Base-by-base conservation (phyloP, 1,140 invertebrate genomes). In the Pectinophora gossypiella region DNA sequence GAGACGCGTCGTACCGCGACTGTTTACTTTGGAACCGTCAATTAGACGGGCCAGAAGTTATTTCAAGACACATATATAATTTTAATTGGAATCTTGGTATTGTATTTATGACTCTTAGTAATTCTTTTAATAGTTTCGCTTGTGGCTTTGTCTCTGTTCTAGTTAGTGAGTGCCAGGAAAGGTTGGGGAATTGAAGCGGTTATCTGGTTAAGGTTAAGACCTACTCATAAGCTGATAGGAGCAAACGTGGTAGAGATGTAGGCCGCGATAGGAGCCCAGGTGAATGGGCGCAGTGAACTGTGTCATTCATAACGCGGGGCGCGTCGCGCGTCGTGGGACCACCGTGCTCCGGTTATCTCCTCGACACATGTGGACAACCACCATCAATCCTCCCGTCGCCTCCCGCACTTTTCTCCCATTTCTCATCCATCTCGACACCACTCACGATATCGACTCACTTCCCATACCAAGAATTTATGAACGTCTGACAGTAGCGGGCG, bases 381-480 rank as follows among this genome's bases (percentile, higher is more conserved):
- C 64, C 78, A 82, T 82, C 75, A 78, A 74, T 80, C 42, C 49
- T 27, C 54, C 55, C 27, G 59, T 61, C 67, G 50, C 63, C 69
- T 63, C 48, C 59, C 58, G 55, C 61, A 50, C 55, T 71, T 68
- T 65, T 64, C 60, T 54, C 52, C 56, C 64, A 75, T 76, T 75
- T 68, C 59, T 75, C 70, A 72, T 63, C 55, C 49, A 51, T 56
- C 56, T 57, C 49, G 47, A 6, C 5, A 27, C 54, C 58, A 40
- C 51, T 54, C 60, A 69, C 62, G 56, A 44, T 68, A 69, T 69
- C 68, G 54, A 45, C 35, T 59, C 36, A 42, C 40, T 27, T 21
- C 47, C 27, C 59, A 51, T 21, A 20, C 27, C 59, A 51, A 19
- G 32, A 20, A 52, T 64, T 57, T 71, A 68, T 61, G 56, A 55